Conservation (phyloP, 2,888 invertebrate species). For the Cephus sareptanus region DNA sequence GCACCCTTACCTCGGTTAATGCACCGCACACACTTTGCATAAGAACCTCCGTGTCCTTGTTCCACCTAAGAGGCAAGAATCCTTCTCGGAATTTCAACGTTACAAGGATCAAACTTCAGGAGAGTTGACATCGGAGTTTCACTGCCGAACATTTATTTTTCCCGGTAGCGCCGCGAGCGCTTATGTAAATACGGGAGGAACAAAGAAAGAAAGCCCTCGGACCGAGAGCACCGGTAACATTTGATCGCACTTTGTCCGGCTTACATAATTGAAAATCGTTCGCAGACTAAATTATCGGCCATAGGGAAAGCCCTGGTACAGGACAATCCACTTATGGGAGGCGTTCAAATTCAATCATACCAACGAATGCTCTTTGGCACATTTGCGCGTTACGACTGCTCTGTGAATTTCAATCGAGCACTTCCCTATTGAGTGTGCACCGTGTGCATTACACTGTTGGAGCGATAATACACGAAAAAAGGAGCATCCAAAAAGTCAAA, state of each 20-base stretch:
- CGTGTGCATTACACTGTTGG: background rate
- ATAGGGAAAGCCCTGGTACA: conserved; percentile 6
- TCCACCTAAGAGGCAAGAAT: background rate
- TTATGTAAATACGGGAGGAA: background rate
- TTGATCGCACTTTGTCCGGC: conserved; percentile 7
- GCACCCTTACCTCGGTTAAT: background rate
- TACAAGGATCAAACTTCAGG: background rate
- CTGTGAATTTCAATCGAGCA: background rate
- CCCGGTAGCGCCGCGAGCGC: background rate
- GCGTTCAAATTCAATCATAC: background rate
- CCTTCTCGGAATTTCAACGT: background rate
- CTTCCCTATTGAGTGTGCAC: background rate
- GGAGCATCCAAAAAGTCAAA: background rate
- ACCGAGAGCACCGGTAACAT: background rate
- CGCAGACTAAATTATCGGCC: background rate
- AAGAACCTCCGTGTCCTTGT: background rate
- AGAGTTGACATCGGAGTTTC: background rate
- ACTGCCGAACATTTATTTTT: background rate
- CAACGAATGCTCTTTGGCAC: background rate
- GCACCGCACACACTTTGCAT: background rate
- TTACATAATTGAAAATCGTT: background rate
- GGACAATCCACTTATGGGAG: background rate
- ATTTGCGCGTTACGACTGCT: background rate
- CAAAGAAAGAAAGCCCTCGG: background rate
- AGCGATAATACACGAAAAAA: background rate